phyloP scores from a whole-genome alignment of 2,888 invertebrate genomes.

The Sphinx pinastri region DNA sequence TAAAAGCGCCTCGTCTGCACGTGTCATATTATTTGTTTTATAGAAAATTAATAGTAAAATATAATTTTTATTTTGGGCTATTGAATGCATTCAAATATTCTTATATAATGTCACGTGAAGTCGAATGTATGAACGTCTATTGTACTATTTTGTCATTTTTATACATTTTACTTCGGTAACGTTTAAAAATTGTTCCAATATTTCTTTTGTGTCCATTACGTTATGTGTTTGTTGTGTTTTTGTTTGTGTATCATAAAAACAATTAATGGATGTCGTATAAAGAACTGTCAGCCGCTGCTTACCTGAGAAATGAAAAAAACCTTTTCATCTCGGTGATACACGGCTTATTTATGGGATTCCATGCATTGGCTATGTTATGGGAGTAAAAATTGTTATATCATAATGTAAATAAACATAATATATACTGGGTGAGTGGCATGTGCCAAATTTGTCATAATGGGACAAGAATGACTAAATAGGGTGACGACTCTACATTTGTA shows the following conservation, averaged over 20 bases:
- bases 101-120: constrained; percentile 23
- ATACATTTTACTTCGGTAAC: constrained; percentile 10
- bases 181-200: constrained; percentile 21
- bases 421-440: constrained; percentile 24
- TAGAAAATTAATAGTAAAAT: not conserved
- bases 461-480: constrained; percentile 23
- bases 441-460: constrained; percentile 25
- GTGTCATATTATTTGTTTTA: constrained; percentile 12
- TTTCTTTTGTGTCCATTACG: constrained; percentile 25
- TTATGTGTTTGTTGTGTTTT: constrained; percentile 25
- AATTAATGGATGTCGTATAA: constrained; percentile 24
- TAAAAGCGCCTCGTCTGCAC: constrained; percentile 8
- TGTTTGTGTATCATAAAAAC: constrained; percentile 25
- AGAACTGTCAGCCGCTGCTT: constrained; percentile 23
- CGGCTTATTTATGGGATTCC: constrained; percentile 50
- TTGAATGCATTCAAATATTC: constrained; percentile 16
- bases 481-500: constrained; percentile 24
- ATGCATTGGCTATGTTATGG: constrained; percentile 25
- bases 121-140: constrained; percentile 17
- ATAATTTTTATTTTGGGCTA: not conserved
- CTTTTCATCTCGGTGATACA: constrained; percentile 39
- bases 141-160: constrained; percentile 25
- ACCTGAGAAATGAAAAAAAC: constrained; percentile 21
- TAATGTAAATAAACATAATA: constrained; percentile 24
- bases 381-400: constrained; percentile 23